Evolutionary conservation across 2,888 invertebrate genomes (phyloP).

Genomic region (Lapara coniferarum): DNA sequence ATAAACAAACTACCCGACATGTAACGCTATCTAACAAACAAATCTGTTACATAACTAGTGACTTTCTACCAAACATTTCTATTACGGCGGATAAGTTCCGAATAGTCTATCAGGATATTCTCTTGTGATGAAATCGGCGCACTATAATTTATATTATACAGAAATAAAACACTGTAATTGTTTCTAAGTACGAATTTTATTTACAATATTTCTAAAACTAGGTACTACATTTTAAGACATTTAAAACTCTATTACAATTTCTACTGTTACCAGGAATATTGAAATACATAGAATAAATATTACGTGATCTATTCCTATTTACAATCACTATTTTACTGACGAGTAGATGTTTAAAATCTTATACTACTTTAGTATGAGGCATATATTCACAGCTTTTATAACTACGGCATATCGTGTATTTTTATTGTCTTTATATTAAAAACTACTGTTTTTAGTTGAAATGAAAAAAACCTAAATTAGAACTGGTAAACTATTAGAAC

Average conservation of each 20-base stretch:
- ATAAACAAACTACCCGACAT: too few species aligned
- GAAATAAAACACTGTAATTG: slow-evolving; percentile 29
- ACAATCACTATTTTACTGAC: neutral
- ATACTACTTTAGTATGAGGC: slow-evolving; percentile 36
- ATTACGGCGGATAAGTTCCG: too few species aligned
- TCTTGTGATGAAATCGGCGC: too few species aligned
- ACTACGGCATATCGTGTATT: slow-evolving; percentile 38
- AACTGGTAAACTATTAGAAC: too few species aligned
- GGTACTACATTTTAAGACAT: slow-evolving; percentile 22
- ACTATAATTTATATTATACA: neutral
- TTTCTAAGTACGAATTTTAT: slow-evolving; percentile 63
- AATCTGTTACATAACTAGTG: too few species aligned
- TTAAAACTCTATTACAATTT: neutral
- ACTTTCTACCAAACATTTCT: too few species aligned
- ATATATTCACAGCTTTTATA: slow-evolving; percentile 42
- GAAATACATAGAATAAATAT: slow-evolving; percentile 23
- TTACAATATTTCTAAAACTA: slow-evolving; percentile 47
- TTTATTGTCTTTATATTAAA: slow-evolving; percentile 48
- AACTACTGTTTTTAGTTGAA: neutral
- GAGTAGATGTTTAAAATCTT: neutral
- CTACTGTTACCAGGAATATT: slow-evolving; percentile 26
- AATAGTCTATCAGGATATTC: too few species aligned
- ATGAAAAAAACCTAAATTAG: neutral
- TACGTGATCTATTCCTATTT: neutral
- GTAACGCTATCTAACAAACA: too few species aligned